Base-by-base conservation (phyloP, 2,797 vertebrate genomes). In the Sebastes nivosus region DNA sequence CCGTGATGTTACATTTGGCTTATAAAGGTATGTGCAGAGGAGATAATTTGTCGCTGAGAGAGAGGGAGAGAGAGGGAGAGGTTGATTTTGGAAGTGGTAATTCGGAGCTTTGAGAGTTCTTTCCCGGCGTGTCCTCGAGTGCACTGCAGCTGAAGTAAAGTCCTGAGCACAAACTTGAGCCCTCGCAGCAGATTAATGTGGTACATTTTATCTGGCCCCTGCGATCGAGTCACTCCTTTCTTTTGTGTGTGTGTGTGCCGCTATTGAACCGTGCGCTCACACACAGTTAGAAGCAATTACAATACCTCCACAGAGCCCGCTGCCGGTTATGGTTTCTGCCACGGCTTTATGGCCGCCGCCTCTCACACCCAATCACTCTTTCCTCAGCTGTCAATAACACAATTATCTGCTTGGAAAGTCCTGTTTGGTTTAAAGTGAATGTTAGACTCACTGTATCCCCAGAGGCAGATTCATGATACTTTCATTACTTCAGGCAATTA, bases 271-370 rank as follows among this genome's bases (percentile, higher is more conserved):
- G 1, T 20, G 2, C 36, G 2, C 66, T 71, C 64, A 8, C 76
- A 67, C 67, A 20, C 72, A 66, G 25, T 82, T 76, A 42, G 73
- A 66, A 50, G 82, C 66, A 75, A 80, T 84, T 77, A 77, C 42
- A 52, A 42, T 12, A 20, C 60, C 52, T 75, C 50, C 73, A 55
- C 61, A 52, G 69, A 72, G 72, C 67, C n/a, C 18, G 10, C 75
- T 14, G 60, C 36, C 9, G 55, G 54, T 67, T 25, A 70, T 69
- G 59, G 34, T 61, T 75, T 61, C 68, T 54, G 70, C 63, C 58
- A 1, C 14, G 4, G 2, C 8, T 60, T 78, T 27, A 38, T 16
- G 24, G 71, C n/a, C 4, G 34, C 46, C 18, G 2, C 67, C 71
- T 59, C 12, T 29, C 72, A 5, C 75, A 22, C 8, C 24, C 61